These are phyloP conservation scores for Umimayanthus kanabou DNA, from an alignment of 92 coral and sea anemone species.

Conservation along the genomic window DNA sequence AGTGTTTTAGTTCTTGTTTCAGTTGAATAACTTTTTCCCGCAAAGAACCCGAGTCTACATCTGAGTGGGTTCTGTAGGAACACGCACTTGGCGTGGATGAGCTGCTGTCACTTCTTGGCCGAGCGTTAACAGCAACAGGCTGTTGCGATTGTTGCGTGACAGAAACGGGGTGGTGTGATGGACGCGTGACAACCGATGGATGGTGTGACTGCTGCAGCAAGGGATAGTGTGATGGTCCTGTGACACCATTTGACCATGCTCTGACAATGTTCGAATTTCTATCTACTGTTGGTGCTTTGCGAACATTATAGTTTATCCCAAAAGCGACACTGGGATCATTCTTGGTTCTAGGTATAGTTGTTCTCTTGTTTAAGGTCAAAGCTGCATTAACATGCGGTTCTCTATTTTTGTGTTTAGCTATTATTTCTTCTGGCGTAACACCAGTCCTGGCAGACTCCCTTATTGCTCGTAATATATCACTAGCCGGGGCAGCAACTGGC, in stretches of 20 bases:
- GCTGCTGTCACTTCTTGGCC: conserved; percentile 38
- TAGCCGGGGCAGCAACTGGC: conserved; percentile 72
- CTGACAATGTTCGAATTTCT: conserved; percentile 43
- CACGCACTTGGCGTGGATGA: conserved; percentile 44
- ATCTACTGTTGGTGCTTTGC: conserved; percentile 39
- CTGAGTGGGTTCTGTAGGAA: conserved; percentile 32
- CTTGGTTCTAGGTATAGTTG: conserved; percentile 42
- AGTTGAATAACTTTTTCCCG: conserved; percentile 78
- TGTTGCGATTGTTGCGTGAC: conserved; percentile 44
- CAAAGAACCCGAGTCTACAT: conserved; percentile 78
- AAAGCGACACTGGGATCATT: conserved; percentile 34
- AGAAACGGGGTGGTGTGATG: conserved; percentile 45
- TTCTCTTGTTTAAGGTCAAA: conserved; percentile 53
- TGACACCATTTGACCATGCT: conserved; percentile 47
- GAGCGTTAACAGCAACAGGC: conserved; percentile 12
- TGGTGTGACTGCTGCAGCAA: conserved; percentile 1
- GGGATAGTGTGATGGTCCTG: conserved; percentile 22
- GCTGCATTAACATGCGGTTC: conserved; percentile 68
- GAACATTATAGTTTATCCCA: conserved; percentile 55
- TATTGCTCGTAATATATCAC: conserved; percentile 75
- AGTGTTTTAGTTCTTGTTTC: conserved; percentile 71
- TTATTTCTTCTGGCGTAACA: conserved; percentile 41
- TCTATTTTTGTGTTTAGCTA: conserved; percentile 52
- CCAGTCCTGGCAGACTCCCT: conserved; percentile 55
- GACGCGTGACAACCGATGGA: conserved; percentile 24